Percentiles rank a stretch among this genome's conserved stretches.
Conservation (phyloP, 1,140 invertebrate species). For the Eumeta japonica region DNA sequence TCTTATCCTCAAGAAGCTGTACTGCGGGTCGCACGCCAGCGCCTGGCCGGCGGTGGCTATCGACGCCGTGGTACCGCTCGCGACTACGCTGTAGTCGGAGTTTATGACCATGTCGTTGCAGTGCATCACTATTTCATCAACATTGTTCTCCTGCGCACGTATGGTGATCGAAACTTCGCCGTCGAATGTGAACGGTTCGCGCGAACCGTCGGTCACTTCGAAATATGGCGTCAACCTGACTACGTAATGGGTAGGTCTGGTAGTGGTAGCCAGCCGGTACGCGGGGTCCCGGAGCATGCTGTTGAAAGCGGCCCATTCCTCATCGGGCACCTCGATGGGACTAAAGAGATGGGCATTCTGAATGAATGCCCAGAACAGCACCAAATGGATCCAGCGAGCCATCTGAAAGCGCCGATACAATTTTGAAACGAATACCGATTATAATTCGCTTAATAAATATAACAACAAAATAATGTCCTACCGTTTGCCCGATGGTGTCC, state of each 20-base stretch:
- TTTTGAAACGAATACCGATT: too few relatives aligned
- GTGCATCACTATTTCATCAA: slow-evolving; percentile 63
- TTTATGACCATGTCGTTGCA: slow-evolving; percentile 59
- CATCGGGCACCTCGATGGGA: slow-evolving; percentile 23
- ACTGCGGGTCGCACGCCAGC: slow-evolving; percentile 25
- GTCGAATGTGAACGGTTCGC: slow-evolving; percentile 59
- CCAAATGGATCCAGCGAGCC: slow-evolving; percentile 23
- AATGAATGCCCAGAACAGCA: slow-evolving; percentile 21
- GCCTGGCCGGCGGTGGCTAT: slow-evolving; percentile 13
- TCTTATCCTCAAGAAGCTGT: slow-evolving; percentile 32
- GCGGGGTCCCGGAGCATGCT: slow-evolving; percentile 22
- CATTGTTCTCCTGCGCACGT: slow-evolving; percentile 18
- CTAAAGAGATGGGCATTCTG: slow-evolving; percentile 24
- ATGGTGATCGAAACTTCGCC: slow-evolving; percentile 60
- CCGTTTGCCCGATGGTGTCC: too few relatives aligned
- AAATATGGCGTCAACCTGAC: slow-evolving; percentile 63
- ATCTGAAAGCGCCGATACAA: too few relatives aligned
- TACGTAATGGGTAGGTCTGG: slow-evolving; percentile 57
- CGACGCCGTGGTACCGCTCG: not conserved
- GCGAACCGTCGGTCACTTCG: slow-evolving; percentile 31
- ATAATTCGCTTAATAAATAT: too few relatives aligned
- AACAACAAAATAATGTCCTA: too few relatives aligned
- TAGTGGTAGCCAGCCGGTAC: slow-evolving; percentile 34
- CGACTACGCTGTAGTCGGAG: too few relatives aligned
- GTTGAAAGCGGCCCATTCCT: slow-evolving; percentile 36